Base-by-base conservation (phyloP, 2,888 invertebrate species). In the Campopleginae sp. region DNA sequence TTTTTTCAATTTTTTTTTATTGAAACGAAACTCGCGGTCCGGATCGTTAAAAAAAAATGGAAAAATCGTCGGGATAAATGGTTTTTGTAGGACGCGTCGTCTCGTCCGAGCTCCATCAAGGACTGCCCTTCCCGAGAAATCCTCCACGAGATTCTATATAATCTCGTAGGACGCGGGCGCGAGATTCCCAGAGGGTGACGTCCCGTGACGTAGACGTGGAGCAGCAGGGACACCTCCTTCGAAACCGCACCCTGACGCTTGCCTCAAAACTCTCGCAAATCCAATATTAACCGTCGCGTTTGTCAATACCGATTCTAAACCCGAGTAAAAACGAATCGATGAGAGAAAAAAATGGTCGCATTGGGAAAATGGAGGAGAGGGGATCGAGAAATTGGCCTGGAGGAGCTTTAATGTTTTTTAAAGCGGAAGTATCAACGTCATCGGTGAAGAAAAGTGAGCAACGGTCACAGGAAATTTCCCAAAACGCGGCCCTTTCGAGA, bases 171-270 rank as follows among this genome's bases (percentile, higher is more conserved):
- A 76, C 72, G 44, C 71, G 74, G 54, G 76, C 77, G 72, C 61
- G 68, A 23, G 46, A n/a, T 54, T 54, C 42, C 33, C 33, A 51
- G 65, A 48, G 78, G 70, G 68, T 74, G 66, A 78, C 51, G 78
- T 85, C 74, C 74, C 61, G 81, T 84, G 84, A 84, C 84, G 84
- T 84, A 61, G 61, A 75, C 70, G 65, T 79, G 74, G 70, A 81
- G 58, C 81, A 81, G 58, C 81, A 81, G 75, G 58, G 70, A 65
- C 48, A 63, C 51, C 63, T 46, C 75, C 27, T 31, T 31, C 61
- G 71, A 70, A 85, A 82, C 81, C 85, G 85, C 85, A 74, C 85
- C 85, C 78, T 78, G 44, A 77, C 46, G 51, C 71, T 75, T 44
- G 44, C 46, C 14, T 1, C 17, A 14, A 42, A 17, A 72, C 33